phyloP scores from a whole-genome alignment of 23 tunicate genomes.

The Ciona savignyi region DNA sequence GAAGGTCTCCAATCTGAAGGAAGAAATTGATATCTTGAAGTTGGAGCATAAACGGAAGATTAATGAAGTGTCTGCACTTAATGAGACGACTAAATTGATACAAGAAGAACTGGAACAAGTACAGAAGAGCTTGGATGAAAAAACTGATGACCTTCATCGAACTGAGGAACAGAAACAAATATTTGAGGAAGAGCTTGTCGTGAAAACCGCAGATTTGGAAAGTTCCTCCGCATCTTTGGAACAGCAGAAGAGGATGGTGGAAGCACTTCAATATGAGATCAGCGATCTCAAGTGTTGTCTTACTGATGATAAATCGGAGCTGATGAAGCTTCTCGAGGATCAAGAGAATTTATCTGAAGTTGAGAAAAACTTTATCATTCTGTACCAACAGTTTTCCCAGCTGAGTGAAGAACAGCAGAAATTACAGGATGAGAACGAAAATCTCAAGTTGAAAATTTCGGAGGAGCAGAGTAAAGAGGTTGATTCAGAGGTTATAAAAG shows the following conservation, averaged over 20 bases:
- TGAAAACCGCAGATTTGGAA: not conserved
- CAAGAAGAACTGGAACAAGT: not conserved
- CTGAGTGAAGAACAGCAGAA: not conserved
- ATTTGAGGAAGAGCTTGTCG: not conserved
- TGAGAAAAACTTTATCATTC: not conserved
- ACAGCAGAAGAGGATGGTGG: not conserved
- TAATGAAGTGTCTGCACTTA: not conserved
- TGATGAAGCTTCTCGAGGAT: not conserved
- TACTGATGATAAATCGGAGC: not conserved
- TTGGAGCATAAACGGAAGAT: not conserved
- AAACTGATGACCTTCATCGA: not conserved
- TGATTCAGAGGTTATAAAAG: not conserved
- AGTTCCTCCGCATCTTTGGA: not conserved
- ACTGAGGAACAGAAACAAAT: not conserved
- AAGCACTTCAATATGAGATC: not conserved
- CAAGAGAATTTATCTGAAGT: not conserved
- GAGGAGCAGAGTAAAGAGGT: not conserved
- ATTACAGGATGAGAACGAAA: not conserved
- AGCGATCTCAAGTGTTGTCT: not conserved
- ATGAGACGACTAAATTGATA: not conserved
- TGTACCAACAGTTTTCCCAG: not conserved
- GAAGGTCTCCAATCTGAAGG: not conserved
- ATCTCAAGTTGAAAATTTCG: not conserved
- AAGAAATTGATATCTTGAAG: not conserved
- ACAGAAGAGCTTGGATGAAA: not conserved